These are phyloP conservation scores for Chelonia mydas DNA, from an alignment of 2,797 vertebrate genomes.

Conservation along the genomic window DNA sequence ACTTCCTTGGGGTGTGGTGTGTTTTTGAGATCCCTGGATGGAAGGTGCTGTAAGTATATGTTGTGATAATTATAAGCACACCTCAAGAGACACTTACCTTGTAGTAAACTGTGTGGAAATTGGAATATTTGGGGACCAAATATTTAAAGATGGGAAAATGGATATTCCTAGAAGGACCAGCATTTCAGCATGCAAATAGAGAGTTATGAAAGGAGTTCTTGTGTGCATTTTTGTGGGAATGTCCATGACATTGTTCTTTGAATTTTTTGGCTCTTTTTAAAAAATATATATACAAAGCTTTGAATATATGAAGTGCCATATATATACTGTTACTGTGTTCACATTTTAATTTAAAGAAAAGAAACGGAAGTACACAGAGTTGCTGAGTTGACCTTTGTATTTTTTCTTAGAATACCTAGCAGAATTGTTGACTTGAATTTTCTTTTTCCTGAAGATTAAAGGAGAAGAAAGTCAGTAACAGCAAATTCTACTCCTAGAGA, in stretches of 20 bases:
- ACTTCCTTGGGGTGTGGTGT: neutral
- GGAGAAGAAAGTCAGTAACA: conserved; percentile 94
- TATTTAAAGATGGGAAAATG: neutral
- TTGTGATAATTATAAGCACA: neutral
- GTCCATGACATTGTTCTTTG: neutral
- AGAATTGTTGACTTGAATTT: neutral
- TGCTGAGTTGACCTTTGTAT: neutral
- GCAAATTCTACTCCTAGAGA: conserved; percentile 92
- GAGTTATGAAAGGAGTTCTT: neutral
- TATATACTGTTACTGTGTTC: neutral
- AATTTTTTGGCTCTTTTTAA: neutral
- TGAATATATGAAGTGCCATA: neutral
- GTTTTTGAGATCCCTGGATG: neutral
- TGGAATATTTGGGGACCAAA: neutral
- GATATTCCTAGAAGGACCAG: neutral
- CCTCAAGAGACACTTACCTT: neutral
- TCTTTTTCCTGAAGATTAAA: conserved; percentile 82
- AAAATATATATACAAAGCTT: neutral
- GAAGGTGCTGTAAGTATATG: neutral
- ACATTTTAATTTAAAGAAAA: neutral
- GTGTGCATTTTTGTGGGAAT: neutral
- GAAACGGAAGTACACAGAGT: neutral
- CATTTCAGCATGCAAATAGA: neutral
- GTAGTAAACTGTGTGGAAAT: neutral
- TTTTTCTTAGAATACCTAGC: neutral